Percentiles rank a stretch among this genome's conserved stretches.
These are phyloP conservation scores for Drosophila recens DNA, from an alignment of 2,888 invertebrate species.

Conservation along the genomic window DNA sequence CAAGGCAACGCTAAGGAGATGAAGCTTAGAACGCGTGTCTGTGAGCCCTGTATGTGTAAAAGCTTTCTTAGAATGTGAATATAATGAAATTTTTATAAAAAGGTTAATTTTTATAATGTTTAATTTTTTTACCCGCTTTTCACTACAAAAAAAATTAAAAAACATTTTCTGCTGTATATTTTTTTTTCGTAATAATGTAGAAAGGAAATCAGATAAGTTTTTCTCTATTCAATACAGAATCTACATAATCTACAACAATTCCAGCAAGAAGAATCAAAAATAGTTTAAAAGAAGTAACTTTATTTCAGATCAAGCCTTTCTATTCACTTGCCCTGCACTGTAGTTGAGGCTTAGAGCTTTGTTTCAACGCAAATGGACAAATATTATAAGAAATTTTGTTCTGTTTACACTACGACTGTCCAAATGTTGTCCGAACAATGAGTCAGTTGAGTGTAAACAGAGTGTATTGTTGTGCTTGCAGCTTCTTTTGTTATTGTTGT, in stretches of 20 bases:
- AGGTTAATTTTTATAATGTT: background rate
- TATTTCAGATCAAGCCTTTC: background rate
- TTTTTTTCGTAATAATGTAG: too few species aligned
- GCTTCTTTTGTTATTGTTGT: constrained; percentile 20
- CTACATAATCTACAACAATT: too few species aligned
- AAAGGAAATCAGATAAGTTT: too few species aligned
- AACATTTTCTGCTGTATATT: too few species aligned
- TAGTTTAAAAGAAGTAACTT: too few species aligned
- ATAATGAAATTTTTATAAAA: background rate
- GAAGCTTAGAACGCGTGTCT: background rate
- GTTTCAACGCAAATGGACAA: constrained; percentile 42
- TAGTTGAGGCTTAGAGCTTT: background rate
- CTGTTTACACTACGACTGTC: constrained; percentile 27
- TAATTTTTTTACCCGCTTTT: background rate
- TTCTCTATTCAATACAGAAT: too few species aligned
- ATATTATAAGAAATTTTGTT: constrained; percentile 41
- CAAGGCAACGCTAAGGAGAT: background rate
- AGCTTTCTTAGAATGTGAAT: background rate
- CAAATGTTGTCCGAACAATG: constrained; percentile 51
- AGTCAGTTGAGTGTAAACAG: constrained; percentile 42
- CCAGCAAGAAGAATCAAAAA: too few species aligned
- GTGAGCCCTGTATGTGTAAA: background rate
- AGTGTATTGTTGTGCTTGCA: constrained; percentile 17
- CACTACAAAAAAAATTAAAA: too few species aligned
- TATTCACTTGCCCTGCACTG: constrained; percentile 16